Evolutionary conservation across 1,140 invertebrate genomes (phyloP).

Genomic region (Metaphire vulgaris): DNA sequence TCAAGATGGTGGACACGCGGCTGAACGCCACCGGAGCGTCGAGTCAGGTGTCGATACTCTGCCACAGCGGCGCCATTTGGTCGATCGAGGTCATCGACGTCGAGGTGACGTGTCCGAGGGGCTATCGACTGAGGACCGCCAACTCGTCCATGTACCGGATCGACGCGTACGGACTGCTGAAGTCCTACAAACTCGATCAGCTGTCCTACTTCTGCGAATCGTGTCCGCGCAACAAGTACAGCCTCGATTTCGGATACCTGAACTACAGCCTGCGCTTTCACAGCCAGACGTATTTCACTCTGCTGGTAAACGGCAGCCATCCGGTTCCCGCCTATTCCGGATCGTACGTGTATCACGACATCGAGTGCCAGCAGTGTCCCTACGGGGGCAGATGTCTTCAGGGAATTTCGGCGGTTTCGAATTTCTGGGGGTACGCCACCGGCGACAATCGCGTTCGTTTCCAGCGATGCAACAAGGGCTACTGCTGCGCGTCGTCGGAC

Average conservation of each 20-base stretch:
- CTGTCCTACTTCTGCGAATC: constrained; percentile 27
- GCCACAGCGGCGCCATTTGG: constrained; percentile 25
- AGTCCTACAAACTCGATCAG: constrained; percentile 23
- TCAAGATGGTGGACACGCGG: constrained; percentile 3
- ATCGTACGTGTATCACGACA: constrained; percentile 20
- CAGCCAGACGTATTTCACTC: constrained; percentile 16
- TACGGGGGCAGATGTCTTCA: constrained; percentile 22
- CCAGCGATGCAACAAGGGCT: constrained; percentile 23
- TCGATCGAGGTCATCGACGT: constrained; percentile 24
- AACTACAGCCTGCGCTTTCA: constrained; percentile 19
- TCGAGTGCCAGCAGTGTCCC: constrained; percentile 22
- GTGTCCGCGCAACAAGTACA: constrained; percentile 20
- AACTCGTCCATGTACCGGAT: constrained; percentile 23
- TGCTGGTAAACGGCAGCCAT: constrained; percentile 19
- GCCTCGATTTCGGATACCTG: constrained; percentile 23
- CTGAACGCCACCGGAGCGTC: constrained; percentile 3
- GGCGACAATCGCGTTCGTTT: background rate
- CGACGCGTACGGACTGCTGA: constrained; percentile 7
- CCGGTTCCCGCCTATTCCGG: constrained; percentile 19
- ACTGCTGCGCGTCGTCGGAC: too few relatives aligned
- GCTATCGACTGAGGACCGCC: constrained; percentile 16
- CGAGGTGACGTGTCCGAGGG: constrained; percentile 17
- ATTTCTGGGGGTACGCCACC: constrained; percentile 28
- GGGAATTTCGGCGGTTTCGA: constrained; percentile 20
- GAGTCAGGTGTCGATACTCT: constrained; percentile 12